Evolutionary conservation across 2,113 vertebrate species (phyloP), one percentile per base, ranked within the genome.

Genomic region (Toxostoma redivivum): DNA sequence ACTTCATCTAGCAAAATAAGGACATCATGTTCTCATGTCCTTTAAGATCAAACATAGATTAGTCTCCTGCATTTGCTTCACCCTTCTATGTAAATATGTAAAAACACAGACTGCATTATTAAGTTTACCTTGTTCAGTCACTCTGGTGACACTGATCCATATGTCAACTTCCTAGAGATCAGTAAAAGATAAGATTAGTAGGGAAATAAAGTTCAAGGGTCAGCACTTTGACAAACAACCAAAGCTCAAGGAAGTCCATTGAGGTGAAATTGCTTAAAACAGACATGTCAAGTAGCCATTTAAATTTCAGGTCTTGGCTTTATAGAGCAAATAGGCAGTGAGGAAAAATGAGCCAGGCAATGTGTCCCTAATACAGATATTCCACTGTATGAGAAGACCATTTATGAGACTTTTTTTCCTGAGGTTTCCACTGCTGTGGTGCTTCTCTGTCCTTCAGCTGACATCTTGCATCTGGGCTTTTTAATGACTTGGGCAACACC

Each of bases 71-170:
- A 64, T 94, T 96, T 89, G 27, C 50, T 95, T 94, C 71, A 44
- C 33, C 47, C 48, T 53, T 80, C 51, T 96, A 60, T 70, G 90
- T 93, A 95, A 95, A 95, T 91, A 90, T 45, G 58, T 70, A 90
- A 95, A 94, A 92, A 72, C n/a, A 74, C 66, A 85, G 79, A 70
- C 64, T 90, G 28, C 90, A 90, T 95, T 95, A 94, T 95, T 61
- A 30, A 48, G 28, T 94, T 84, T 94, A 67, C 51, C 38, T 91
- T 95, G 76, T 85, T 82, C 37, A 69, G 85, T 92, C 54, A 92
- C 87, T 80, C 66, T 47, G 84, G 64, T 90, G 86, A 92, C 91
- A 65, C 64, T 93, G 94, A 95, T 90, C 31, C 24, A 58, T 86
- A 37, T n/a, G 74, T 83, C 51, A 69, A 62, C 62, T 40, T 94